Evolutionary conservation across 2,797 vertebrate genomes (phyloP).

Genomic region (Rhinella marina): DNA sequence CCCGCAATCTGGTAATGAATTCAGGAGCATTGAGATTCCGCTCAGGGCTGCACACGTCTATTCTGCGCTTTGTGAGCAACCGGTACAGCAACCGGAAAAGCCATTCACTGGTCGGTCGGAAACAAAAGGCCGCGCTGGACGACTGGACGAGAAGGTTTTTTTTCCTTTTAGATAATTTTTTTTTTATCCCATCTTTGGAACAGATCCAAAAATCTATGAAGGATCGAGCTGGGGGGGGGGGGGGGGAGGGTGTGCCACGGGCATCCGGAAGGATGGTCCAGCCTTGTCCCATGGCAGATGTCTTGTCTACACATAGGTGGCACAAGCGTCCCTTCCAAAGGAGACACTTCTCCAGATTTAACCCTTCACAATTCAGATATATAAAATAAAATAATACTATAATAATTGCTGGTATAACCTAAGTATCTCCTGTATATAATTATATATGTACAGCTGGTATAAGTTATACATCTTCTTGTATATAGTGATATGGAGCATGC

Average conservation of each 20-base stretch:
- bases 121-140: conserved; percentile 38
- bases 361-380: neutral
- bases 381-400: too few species aligned
- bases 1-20: conserved; percentile 34
- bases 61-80: conserved; percentile 31
- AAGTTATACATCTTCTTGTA: too few species aligned
- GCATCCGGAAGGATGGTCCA: conserved; percentile 14
- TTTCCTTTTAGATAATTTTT: neutral
- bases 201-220: conserved; percentile 24
- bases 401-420: neutral
- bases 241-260: neutral
- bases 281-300: conserved; percentile 23
- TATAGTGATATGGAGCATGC: too few species aligned
- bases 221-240: neutral
- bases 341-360: neutral
- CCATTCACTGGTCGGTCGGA: conserved; percentile 24
- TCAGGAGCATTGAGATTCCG: conserved; percentile 42
- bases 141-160: neutral
- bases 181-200: conserved; percentile 25
- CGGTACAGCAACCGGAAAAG: conserved; percentile 50
- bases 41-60: conserved; percentile 7
- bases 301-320: conserved; percentile 3
- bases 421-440: too few species aligned
- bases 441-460: too few species aligned
- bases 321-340: neutral